phyloP scores from a whole-genome alignment of 2,888 invertebrate genomes.

The Notocelia uddmanniana region DNA sequence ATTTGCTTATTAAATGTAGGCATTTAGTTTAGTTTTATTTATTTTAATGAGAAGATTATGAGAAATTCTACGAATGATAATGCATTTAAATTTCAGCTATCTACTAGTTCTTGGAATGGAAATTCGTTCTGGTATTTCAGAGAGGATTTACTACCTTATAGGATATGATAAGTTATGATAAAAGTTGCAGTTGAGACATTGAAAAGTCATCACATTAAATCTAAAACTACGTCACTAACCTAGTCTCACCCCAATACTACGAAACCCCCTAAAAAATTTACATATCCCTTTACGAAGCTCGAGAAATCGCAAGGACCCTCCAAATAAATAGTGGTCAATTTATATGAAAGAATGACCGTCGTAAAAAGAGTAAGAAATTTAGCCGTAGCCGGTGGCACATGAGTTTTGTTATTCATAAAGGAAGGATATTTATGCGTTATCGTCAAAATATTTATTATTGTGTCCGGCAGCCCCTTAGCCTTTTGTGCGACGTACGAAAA shows the following conservation, averaged over 20 bases:
- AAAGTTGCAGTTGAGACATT: neutral
- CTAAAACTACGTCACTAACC: constrained; percentile 23
- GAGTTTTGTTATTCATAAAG: constrained; percentile 84
- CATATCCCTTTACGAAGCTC: constrained; percentile 57
- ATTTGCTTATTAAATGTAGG: neutral
- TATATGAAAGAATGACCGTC: constrained; percentile 79
- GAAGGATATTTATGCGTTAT: constrained; percentile 84
- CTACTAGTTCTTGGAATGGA: neutral
- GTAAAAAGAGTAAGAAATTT: constrained; percentile 76
- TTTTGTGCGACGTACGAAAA: constrained; percentile 80
- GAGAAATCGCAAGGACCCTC: constrained; percentile 68
- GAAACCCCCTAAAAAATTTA: constrained; percentile 40
- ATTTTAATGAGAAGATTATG: too few species aligned
- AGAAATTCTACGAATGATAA: neutral
- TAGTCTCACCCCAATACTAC: constrained; percentile 15
- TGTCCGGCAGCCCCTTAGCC: constrained; percentile 78
- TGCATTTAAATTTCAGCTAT: neutral
- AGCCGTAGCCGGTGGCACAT: constrained; percentile 73
- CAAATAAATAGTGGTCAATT: constrained; percentile 79
- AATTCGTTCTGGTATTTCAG: neutral
- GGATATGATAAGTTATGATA: neutral
- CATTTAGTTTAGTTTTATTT: neutral
- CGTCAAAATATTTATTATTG: constrained; percentile 86
- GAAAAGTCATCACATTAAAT: constrained; percentile 9
- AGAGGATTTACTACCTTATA: too few species aligned